Base-by-base conservation (phyloP, 2,113 vertebrate genomes). In the Eulemur macaco region DNA sequence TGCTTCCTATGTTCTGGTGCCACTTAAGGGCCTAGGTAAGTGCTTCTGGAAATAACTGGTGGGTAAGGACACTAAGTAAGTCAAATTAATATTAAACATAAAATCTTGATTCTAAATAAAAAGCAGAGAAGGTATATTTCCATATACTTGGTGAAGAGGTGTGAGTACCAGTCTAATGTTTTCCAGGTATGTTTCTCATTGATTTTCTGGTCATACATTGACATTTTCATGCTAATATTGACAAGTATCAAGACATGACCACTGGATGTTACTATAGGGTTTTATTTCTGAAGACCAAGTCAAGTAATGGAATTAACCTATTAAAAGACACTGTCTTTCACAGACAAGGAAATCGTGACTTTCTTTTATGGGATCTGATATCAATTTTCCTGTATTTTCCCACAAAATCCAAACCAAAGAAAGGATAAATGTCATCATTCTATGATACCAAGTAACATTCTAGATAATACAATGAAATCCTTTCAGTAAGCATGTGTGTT, bases 31-130 rank as follows among this genome's bases (percentile, higher is more conserved):
- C 34, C 8, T 17, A 50, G 3, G 4, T 56, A 95, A 85, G 25
- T 10, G 14, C 31, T 86, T 29, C 25, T 60, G 15, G 34, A 63
- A 83, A 77, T 17, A 73, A 34, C 6, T 14, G 9, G 7, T 89
- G 20, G 54, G 6, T 13, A 4, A 21, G 34, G 45, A 54, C n/a
- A 64, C 54, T 34, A 52, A 74, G 47, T 6, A 37, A 8, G 12
- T 69, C 54, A 92, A 92, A 73, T 31, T 78, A 63, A 8, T 39
- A 52, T 56, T 45, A 83, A 74, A 60, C 21, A n/a, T 0, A n/a
- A 89, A 86, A 52, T 76, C 14, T 84, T n/a, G 34, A 52, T 86
- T 92, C 68, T 89, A 94, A 91, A 68, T 71, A 27, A 1, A 96
- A 86, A 77, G 20, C 29, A 54, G 8, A 77, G 21, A 74, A 76